A percentile compares a stretch with the other conserved stretches of the same genome.
Conservation (phyloP, 1,140 invertebrate genomes). For the Drosophila miranda region DNA sequence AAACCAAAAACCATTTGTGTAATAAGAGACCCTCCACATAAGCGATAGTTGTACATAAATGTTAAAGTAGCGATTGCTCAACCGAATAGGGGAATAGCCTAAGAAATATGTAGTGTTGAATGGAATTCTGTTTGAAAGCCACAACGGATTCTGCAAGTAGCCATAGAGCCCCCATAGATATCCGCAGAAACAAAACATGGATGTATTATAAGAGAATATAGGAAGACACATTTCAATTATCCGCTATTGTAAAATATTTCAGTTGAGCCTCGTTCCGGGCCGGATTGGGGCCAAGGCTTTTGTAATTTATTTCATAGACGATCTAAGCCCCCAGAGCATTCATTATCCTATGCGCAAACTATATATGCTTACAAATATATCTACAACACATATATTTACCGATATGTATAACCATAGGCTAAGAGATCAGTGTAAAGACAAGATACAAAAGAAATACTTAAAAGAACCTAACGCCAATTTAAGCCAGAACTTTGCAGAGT, state of each 20-base stretch:
- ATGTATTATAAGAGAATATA: constrained; percentile 45
- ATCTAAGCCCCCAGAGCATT: constrained; percentile 48
- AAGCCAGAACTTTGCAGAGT: constrained; percentile 54
- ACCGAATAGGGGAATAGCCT: constrained; percentile 7
- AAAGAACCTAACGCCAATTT: constrained; percentile 79
- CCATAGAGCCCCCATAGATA: constrained; percentile 24
- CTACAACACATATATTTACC: constrained; percentile 16
- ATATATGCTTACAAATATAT: constrained; percentile 11
- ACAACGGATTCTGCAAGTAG: constrained; percentile 25
- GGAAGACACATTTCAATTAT: constrained; percentile 7
- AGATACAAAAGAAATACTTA: constrained; percentile 57
- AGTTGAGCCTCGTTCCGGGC: constrained; percentile 24
- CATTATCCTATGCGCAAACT: constrained; percentile 39
- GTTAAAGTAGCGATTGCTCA: constrained; percentile 63
- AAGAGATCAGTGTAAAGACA: constrained; percentile 68
- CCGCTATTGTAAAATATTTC: constrained; percentile 69
- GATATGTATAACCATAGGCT: constrained; percentile 34
- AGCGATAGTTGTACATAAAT: constrained; percentile 63
- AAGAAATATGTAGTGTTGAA: constrained; percentile 45
- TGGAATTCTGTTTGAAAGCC: constrained; percentile 65
- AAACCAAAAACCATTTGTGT: constrained; percentile 13
- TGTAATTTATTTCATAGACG: constrained; percentile 78
- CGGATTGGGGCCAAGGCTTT: constrained; percentile 52
- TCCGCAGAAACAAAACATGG: constrained; percentile 21
- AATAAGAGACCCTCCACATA: constrained; percentile 53